Base-by-base conservation (phyloP, 2,113 vertebrate species). In the Brevimyrus niger region DNA sequence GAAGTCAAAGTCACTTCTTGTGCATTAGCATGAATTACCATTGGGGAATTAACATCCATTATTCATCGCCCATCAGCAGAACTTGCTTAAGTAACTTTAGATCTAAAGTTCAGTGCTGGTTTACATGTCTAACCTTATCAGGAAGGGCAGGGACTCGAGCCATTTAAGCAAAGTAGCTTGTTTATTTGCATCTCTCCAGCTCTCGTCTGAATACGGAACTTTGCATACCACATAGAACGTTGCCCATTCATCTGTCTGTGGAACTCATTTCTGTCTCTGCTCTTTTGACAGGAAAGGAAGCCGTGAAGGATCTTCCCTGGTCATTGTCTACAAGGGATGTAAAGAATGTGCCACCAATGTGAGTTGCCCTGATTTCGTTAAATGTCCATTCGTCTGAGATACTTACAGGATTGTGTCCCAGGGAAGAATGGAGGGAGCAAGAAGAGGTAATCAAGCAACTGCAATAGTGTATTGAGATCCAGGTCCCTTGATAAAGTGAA, bases 221-320 rank as follows among this genome's bases (percentile, higher is more conserved):
- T 48, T 86, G 44, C 47, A 13, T 15, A 27, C 31, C 46, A 48
- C 46, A 27, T 27, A 86, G 9, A 50, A 86, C 47, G 50, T 86
- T 50, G 4, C 3, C n/a, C 44, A 11, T 86, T 48, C 23, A n/a
- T 85, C 5, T n/a, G 44, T 47, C 11, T 13, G 69, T 17, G 69
- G 31, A 17, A 76, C 38, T 85, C 17, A 42, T 69, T 89, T 89
- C 44, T 87, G 21, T 89, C 44, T 87, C 8, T 89, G 58, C 31
- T 15, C 47, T 21, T 89, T 51, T 89, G 55, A 76, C 89, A 89
- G 89, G 84, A 73, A 47, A 87, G 35, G 83, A 51, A 87, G 35
- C 83, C 35, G 2, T 11, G 13, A 86, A 38, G 47, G 44, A 23
- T 55, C 61, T 69, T 46, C 23, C 83, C 55, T 73, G 83, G 48